phyloP scores from a whole-genome alignment of 2,797 vertebrate genomes.

The Phrynocephalus guinanensis region DNA sequence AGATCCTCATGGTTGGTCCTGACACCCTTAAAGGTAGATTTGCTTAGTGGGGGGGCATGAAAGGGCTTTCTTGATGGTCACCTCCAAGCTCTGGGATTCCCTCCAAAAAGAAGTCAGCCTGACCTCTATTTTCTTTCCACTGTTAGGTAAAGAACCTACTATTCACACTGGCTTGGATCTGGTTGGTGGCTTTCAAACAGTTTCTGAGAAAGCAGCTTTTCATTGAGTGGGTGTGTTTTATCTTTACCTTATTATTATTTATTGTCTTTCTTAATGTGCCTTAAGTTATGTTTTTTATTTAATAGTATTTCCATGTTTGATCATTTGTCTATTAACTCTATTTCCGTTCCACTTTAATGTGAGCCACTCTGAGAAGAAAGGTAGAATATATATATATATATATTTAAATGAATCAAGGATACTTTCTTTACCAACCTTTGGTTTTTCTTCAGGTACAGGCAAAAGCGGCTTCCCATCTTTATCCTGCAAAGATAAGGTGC shows the following conservation, averaged over 20 bases:
- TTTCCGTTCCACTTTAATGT: not conserved
- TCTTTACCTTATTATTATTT: no score
- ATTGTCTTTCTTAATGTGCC: not conserved
- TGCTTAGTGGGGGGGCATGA: no score
- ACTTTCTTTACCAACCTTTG: slow-evolving; percentile 62
- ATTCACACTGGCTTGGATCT: no score
- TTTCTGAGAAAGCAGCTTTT: not conserved
- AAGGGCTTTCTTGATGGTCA: not conserved
- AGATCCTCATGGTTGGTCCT: not conserved
- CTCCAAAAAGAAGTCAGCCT: not conserved
- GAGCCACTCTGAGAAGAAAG: not conserved
- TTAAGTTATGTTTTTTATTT: not conserved
- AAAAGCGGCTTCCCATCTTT: slow-evolving; percentile 76
- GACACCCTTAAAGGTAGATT: not conserved
- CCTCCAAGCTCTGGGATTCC: not conserved
- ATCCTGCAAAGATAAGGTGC: slow-evolving; percentile 61
- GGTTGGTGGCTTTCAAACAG: not conserved
- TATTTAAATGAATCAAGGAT: not conserved
- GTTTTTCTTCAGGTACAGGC: slow-evolving; percentile 64
- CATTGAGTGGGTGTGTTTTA: not conserved
- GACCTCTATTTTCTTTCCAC: not conserved
- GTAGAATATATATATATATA: no score
- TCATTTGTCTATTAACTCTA: not conserved
- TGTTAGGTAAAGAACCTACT: not conserved
- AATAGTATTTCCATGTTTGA: not conserved